Evolutionary conservation across 1,140 invertebrate genomes (phyloP), one percentile per base, ranked within the genome.

Genomic region (Physella acuta): DNA sequence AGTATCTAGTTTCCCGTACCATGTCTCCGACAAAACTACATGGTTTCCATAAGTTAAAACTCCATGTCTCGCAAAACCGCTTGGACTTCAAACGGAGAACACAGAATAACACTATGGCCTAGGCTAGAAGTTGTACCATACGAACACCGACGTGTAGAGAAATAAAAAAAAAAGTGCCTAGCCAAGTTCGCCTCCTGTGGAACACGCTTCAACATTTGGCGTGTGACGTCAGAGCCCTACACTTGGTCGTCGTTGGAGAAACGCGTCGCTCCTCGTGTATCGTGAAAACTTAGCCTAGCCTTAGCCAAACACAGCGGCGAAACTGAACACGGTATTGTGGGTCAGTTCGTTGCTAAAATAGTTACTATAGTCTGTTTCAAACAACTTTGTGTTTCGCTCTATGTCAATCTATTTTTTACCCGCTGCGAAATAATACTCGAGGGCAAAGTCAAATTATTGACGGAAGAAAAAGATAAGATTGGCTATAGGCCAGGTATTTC

Each of bases 1-100:
- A 92, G 90, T 98, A 95, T 90, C 95, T 94, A 91, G 95, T 97
- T 93, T 97, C 94, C 93, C 95, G 95, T 92, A 98, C 95, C 95
- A 98, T 98, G 71, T 77, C 77, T 76, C 74, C 68, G 52, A 62
- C 51, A 78, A 24, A 31, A 71, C 77, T 80, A 79, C 77, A 79
- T 79, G 75, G 66, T 76, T 74, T 74, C 69, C 73, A 58, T 37
- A 58, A 5, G 37, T 55, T 78, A 73, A 78, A 76, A 75, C 75
- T 75, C 73, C 71, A 73, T 73, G 66, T 56, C 58, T 61, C 11
- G 49, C 44, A 37, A 65, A 65, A 68, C 36, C 65, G 31, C 61
- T 70, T 63, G 67, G 34, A 63, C 24, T 24, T 52, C 52, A 1
- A n/a, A 30, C 8, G 24, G 24, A 44, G 26, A n/a, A 59, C 20